These are phyloP conservation scores for Probaryconus sp. DNA, from an alignment of 1,140 invertebrate genomes.

Conservation along the genomic window DNA sequence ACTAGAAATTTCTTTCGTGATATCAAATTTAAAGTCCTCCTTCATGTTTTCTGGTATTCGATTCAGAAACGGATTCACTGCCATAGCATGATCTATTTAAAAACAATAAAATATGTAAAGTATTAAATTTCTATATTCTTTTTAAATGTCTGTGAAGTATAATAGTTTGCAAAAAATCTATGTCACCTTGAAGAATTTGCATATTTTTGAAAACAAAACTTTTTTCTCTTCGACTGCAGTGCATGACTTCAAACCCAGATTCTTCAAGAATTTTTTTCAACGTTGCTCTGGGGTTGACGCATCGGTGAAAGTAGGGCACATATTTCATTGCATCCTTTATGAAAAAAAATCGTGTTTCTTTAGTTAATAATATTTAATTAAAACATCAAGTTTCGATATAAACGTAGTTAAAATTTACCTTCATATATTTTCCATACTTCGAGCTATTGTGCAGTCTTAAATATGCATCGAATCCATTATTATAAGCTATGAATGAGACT, in stretches of 20 bases:
- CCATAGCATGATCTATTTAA: constrained; percentile 82
- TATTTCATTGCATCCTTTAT: constrained; percentile 69
- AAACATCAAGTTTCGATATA: constrained; percentile 9
- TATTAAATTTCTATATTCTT: constrained; percentile 8
- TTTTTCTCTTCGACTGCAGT: constrained; percentile 82
- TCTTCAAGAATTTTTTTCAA: constrained; percentile 81
- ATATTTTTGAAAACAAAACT: constrained; percentile 82
- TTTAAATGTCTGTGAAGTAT: background rate
- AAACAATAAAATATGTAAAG: constrained; percentile 15
- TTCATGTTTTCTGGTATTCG: constrained; percentile 82
- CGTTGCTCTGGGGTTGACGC: constrained; percentile 80
- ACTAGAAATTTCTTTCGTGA: constrained; percentile 70
- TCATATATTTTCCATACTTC: constrained; percentile 84
- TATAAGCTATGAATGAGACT: constrained; percentile 84
- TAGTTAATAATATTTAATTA: background rate
- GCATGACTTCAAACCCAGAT: constrained; percentile 82
- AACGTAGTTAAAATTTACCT: constrained; percentile 71
- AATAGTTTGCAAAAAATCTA: background rate
- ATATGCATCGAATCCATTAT: constrained; percentile 85
- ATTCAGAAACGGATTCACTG: constrained; percentile 87
- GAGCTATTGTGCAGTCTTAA: constrained; percentile 79
- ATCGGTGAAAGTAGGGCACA: constrained; percentile 73
- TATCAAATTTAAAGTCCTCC: constrained; percentile 80
- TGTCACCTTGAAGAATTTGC: constrained; percentile 80
- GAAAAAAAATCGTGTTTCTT: background rate